Base-by-base conservation (phyloP, 2,888 invertebrate species). In the Aradus depressus region DNA sequence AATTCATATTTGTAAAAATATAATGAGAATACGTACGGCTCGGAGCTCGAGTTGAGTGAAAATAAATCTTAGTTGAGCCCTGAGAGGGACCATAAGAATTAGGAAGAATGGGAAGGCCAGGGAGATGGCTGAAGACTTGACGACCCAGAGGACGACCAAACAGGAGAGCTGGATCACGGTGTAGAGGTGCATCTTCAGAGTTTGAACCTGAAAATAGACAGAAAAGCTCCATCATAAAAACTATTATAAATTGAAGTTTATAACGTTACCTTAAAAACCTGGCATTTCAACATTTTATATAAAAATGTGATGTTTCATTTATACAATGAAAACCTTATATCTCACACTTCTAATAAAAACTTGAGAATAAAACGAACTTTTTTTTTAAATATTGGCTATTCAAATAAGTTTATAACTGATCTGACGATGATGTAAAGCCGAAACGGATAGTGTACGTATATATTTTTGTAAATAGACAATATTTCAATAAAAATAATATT, bases 91-190 rank as follows among this genome's bases (percentile, higher is more conserved):
- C 82, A 93, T 85, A 58, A 93, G 70, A 55, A 92, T 81, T 43
- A 97, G 75, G 68, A 95, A 88, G 72, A 97, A 93, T 3, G 96
- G 96, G 67, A 96, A 84, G 14, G 88, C 87, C 53, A 96, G 74
- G 1, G 95, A 91, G 56, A 88, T 82, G 45, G 76, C 76, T 3
- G 92, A 88, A 16, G 89, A 89, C 70, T 96, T 96, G 18, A 96
- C 86, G 8, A 78, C 73, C 84, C 92, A 93, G 49, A 96, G 72
- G 19, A 86, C 59, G 1, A 74, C 75, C 61, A 96, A 74, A 62
- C 88, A 85, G 2, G 79, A 65, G 50, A 89, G 69, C 71, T 96
- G 96, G 58, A 92, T 79, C 37, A 81, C 64, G 1, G 96, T 97
- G 72, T 81, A 93, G 58, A 89, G 64, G 71, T 95, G 89, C 92